Evolutionary conservation across 2,888 invertebrate species (phyloP).

Genomic region (Deilephila porcellus): DNA sequence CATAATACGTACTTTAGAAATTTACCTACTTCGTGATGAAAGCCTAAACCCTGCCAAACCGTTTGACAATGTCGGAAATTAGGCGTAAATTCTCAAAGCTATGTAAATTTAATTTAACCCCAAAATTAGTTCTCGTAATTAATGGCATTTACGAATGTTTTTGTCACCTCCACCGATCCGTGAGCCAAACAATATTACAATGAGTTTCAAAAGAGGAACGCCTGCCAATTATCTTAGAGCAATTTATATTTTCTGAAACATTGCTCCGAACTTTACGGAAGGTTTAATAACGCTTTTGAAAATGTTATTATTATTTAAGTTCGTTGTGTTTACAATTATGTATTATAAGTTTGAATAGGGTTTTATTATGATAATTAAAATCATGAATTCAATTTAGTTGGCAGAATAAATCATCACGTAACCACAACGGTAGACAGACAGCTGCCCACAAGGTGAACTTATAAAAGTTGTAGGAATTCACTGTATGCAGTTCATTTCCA

Average conservation of each 20-base stretch:
- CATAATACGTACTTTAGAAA: too few species aligned
- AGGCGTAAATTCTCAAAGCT: neutral
- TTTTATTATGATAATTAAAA: too few species aligned
- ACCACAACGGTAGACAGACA: too few species aligned
- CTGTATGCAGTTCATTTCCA: too few species aligned
- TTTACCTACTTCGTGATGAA: too few species aligned
- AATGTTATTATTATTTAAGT: neutral
- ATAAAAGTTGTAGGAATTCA: too few species aligned
- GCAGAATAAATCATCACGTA: too few species aligned
- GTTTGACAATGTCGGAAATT: neutral
- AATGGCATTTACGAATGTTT: neutral
- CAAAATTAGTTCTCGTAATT: constrained; percentile 3
- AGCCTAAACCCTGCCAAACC: neutral
- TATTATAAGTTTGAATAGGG: too few species aligned
- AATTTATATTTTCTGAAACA: neutral
- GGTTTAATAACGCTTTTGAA: neutral
- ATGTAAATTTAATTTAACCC: neutral
- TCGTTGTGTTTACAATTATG: neutral
- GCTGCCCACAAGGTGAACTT: too few species aligned
- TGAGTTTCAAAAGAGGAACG: neutral
- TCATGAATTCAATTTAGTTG: too few species aligned
- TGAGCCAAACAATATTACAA: neutral
- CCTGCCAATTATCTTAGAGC: constrained; percentile 12
- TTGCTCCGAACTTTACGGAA: neutral
- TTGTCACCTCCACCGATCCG: neutral